Evolutionary conservation across 2,888 invertebrate genomes (phyloP), one percentile per base, ranked within the genome.

Genomic region (Eupithecia dodoneata): DNA sequence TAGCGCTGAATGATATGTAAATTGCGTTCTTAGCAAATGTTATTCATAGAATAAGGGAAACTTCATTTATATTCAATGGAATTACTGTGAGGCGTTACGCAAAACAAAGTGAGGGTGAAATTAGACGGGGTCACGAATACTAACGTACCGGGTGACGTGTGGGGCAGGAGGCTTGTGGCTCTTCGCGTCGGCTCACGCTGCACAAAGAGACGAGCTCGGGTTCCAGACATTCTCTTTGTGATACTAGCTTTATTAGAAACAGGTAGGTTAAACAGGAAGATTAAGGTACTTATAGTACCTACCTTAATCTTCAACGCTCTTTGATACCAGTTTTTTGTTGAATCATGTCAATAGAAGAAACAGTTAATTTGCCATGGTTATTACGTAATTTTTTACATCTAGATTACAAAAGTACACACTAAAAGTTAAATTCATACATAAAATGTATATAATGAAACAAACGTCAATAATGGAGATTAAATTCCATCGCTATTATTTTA

Each of bases 11-110:
- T 85, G 87, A 89, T 84, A 92, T 92, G 90, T 88, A 92, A 92
- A 92, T 92, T 87, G 87, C 79, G 84, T 86, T 90, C 87, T 89
- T 87, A 88, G 89, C 83, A 90, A 92, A 92, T 92, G 88, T 92
- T 93, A 93, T 93, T 91, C 92, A 92, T 92, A 89, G 91, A 90
- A 89, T 85, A 88, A 87, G 89, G 87, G 87, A 85, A 90, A 87
- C 87, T 90, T 92, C 89, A 91, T 93, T 91, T 92, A 91, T 91
- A 92, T 92, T 91, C 91, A 91, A 89, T 84, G 83, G 89, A 90
- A 92, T 91, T 90, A 92, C 88, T 87, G 84, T 83, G 85, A 82
- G 87, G 86, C 85, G 86, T 88, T 86, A 87, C 85, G 85, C 86
- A 87, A 89, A 88, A 89, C 87, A 90, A 88, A 88, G 87, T 88